Evolutionary conservation across 2,113 vertebrate species (phyloP), one percentile per base, ranked within the genome.

Genomic region (Seriola quinqueradiata): DNA sequence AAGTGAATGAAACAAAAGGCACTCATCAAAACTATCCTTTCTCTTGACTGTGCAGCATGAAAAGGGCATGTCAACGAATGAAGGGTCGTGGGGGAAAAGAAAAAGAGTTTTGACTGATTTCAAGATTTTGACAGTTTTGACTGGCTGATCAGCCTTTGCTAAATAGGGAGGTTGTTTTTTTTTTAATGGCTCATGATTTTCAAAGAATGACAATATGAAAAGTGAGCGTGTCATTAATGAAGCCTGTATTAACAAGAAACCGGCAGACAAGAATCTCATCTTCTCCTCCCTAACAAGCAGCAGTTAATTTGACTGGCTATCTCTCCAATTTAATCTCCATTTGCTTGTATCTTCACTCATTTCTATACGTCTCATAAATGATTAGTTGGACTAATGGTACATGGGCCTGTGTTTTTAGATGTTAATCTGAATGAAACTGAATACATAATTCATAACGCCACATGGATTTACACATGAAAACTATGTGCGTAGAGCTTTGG

Each of bases 251-350:
- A 91, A 87, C 78, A 54, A 71, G 81, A 84, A 87, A 81, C 46
- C 69, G n/a, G 73, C 71, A 74, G 89, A 91, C 83, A 88, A 92
- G 88, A 82, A 91, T 94, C 92, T 92, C 83, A 86, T 93, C 82
- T 90, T 74, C 87, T 82, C 90, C 90, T 90, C 87, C 92, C 90
- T 82, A 88, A 91, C 89, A 92, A 89, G 86, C 87, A 36, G 86
- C 78, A 69, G 87, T 85, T 92, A 93, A 92, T 94, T 93, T 93
- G 80, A 90, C 87, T 57, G 85, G 72, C 89, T 92, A 91, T 90
- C 89, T 85, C 86, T 36, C 64, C 71, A 81, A 84, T 92, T 90
- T 91, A 86, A 93, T 92, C 89, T 91, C 81, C 80, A 79, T 90
- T 84, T 88, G 71, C 89, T 87, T 90, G 79, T 83, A 90, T 91